Conservation (phyloP, 2,888 invertebrate species). For the Sarcophaga caerulescens region DNA sequence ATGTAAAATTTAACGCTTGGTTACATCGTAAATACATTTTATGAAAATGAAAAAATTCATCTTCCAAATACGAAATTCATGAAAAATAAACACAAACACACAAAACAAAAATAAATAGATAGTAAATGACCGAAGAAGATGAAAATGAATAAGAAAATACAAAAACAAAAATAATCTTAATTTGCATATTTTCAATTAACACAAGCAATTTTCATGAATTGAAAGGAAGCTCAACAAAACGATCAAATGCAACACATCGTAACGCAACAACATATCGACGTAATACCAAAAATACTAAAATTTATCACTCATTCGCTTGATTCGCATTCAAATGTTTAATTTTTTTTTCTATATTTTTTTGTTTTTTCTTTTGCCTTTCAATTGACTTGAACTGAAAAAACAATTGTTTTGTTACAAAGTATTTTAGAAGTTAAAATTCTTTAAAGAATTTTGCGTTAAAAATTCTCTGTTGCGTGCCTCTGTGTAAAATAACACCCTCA, state of each 20-base stretch:
- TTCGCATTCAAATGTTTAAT: too few species aligned
- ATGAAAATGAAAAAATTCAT: constrained; percentile 19
- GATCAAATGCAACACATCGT: not conserved
- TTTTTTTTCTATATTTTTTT: too few species aligned
- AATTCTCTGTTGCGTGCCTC: too few species aligned
- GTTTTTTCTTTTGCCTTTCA: too few species aligned
- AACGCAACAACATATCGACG: not conserved
- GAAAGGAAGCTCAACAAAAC: constrained; percentile 43
- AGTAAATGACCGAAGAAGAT: constrained; percentile 28
- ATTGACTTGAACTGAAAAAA: too few species aligned
- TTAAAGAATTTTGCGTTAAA: too few species aligned
- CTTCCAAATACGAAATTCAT: constrained; percentile 27
- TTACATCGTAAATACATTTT: constrained; percentile 47
- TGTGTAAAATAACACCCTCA: too few species aligned
- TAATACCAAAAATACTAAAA: not conserved
- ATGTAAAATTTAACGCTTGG: constrained; percentile 59
- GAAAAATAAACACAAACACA: constrained; percentile 14
- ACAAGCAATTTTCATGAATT: constrained; percentile 59
- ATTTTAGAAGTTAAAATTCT: too few species aligned
- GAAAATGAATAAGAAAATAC: constrained; percentile 6
- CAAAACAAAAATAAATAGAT: constrained; percentile 5
- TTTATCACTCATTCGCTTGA: too few species aligned
- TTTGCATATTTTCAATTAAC: constrained; percentile 65
- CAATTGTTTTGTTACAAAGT: too few species aligned
- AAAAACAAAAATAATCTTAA: constrained; percentile 44